Conservation (phyloP, 2,113 vertebrate genomes). For the Upupa epops region DNA sequence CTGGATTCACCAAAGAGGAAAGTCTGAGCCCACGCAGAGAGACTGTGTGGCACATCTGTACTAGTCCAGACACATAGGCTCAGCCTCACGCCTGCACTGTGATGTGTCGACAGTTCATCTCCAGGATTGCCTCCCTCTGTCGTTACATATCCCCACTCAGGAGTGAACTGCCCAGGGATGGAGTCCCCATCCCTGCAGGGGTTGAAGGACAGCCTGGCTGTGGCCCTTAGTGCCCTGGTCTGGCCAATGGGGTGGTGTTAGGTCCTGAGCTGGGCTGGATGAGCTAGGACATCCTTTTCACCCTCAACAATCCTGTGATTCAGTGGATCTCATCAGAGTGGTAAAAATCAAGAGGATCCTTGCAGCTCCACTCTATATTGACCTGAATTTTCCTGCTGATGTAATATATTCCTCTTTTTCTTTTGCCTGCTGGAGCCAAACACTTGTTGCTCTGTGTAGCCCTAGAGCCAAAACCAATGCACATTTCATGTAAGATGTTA, state of each 20-base stretch:
- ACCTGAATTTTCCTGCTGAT: conserved; percentile 12
- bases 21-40: neutral
- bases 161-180: too few species aligned
- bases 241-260: too few species aligned
- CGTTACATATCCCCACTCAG: too few species aligned
- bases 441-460: neutral
- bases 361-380: neutral
- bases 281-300: too few species aligned
- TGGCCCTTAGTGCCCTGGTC: too few species aligned
- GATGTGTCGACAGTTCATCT: neutral
- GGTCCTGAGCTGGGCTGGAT: too few species aligned
- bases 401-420: neutral
- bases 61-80: neutral
- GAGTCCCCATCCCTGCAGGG: too few species aligned
- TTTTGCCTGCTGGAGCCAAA: conserved; percentile 3
- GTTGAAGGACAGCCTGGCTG: too few species aligned
- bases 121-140: neutral
- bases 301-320: too few species aligned
- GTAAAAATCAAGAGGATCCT: neutral
- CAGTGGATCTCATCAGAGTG: neutral
- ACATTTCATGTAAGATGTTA: neutral
- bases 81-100: neutral
- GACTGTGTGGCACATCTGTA: fast-evolving
- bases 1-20: neutral
- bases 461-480: conserved; percentile 24